Conservation (phyloP, 2,888 invertebrate genomes). For the Drosophila setosimentum region DNA sequence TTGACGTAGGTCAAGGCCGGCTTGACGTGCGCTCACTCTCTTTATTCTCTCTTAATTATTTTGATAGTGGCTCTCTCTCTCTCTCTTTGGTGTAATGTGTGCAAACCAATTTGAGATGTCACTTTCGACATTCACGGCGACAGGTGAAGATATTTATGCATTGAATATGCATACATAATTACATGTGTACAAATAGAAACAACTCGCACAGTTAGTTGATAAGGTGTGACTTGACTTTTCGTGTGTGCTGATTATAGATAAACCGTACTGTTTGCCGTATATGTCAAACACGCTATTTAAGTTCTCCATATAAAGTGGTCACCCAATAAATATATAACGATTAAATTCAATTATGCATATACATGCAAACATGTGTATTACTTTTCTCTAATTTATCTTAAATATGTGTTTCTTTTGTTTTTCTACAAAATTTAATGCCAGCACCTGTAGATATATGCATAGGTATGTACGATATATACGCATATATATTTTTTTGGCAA, state of each 20-base stretch:
- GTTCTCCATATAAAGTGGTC: slow-evolving; percentile 39
- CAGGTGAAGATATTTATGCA: slow-evolving; percentile 11
- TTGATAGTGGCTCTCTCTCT: slow-evolving; percentile 1
- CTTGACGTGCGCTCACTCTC: slow-evolving; percentile 32
- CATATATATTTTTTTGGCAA: slow-evolving; percentile 61
- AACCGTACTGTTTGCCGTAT: slow-evolving; percentile 30
- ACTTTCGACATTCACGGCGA: slow-evolving; percentile 8
- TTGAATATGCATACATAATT: background rate
- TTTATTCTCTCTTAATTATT: slow-evolving; percentile 14
- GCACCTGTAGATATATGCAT: slow-evolving; percentile 1
- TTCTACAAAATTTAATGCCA: slow-evolving; percentile 26
- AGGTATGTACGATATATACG: slow-evolving; percentile 8
- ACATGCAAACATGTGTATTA: background rate
- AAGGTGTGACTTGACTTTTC: slow-evolving; percentile 48
- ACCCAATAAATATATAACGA: slow-evolving; percentile 2
- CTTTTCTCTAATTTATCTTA: slow-evolving; percentile 7
- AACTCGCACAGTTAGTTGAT: slow-evolving; percentile 42
- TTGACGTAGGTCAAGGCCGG: slow-evolving; percentile 76
- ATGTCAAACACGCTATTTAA: slow-evolving; percentile 45
- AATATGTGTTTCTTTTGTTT: slow-evolving; percentile 32
- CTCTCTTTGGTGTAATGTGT: background rate
- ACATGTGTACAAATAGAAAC: background rate
- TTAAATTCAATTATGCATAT: slow-evolving; percentile 7
- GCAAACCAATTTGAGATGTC: slow-evolving; percentile 14
- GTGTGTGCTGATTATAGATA: slow-evolving; percentile 57